These are phyloP conservation scores for Paramormyrops hopkinsi DNA, from an alignment of 2,797 vertebrate species.

Conservation along the genomic window DNA sequence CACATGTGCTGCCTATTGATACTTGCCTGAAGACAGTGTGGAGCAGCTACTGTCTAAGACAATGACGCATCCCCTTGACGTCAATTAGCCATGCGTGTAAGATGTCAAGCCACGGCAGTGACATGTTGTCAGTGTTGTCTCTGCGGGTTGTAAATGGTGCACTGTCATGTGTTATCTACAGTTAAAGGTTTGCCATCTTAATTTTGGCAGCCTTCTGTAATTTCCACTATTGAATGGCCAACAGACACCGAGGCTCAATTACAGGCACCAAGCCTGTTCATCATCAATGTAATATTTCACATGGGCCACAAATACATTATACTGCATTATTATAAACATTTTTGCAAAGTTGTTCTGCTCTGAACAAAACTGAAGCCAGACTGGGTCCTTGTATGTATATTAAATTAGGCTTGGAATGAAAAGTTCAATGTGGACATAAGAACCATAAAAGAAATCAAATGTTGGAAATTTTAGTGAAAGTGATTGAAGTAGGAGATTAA, in stretches of 20 bases:
- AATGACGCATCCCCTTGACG: not conserved
- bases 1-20: not conserved
- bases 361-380: not conserved
- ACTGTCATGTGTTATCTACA: not conserved
- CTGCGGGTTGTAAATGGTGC: not conserved
- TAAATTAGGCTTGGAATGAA: not conserved
- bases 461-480: not conserved
- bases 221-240: not conserved
- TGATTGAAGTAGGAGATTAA: conserved; percentile 1
- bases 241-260: not conserved
- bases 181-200: not conserved
- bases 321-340: not conserved
- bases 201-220: not conserved
- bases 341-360: not conserved
- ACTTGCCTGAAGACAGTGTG: not conserved
- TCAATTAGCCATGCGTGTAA: not conserved
- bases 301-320: not conserved
- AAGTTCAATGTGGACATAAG: not conserved
- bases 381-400: not conserved
- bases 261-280: not conserved
- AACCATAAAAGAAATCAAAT: not conserved
- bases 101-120: not conserved
- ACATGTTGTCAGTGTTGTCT: not conserved
- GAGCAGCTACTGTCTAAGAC: not conserved
- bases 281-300: not conserved